Evolutionary conservation across 2,797 vertebrate genomes (phyloP).

Genomic region (Malurus leucopterus): DNA sequence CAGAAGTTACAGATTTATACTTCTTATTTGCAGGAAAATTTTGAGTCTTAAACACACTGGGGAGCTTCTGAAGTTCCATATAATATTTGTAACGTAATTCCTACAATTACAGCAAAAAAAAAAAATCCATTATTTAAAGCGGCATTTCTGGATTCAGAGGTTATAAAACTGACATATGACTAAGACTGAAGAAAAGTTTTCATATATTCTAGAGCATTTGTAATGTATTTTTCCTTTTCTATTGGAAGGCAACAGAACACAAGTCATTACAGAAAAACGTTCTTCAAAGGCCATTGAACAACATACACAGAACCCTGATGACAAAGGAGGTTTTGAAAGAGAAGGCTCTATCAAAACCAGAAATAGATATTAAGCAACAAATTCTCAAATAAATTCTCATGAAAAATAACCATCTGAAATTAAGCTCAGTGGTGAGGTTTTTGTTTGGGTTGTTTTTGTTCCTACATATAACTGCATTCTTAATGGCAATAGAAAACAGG

Average conservation of each 20-base stretch:
- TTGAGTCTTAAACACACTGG: background rate
- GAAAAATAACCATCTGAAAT: background rate
- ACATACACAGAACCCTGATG: background rate
- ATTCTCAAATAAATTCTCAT: background rate
- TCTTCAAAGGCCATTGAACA: background rate
- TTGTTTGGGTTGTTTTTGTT: background rate
- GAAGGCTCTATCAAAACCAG: background rate
- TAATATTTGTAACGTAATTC: conserved; percentile 67
- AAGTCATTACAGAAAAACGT: background rate
- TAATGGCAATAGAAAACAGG: background rate
- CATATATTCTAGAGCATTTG: background rate
- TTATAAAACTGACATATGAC: background rate
- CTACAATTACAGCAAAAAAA: conserved; percentile 42
- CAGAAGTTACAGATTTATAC: background rate
- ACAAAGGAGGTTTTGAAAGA: background rate
- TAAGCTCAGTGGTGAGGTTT: fast-evolving
- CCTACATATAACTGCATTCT: background rate
- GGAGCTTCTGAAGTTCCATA: background rate
- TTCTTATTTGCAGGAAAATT: conserved; percentile 22
- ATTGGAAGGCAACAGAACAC: background rate
- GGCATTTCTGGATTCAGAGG: background rate
- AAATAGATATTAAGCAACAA: background rate
- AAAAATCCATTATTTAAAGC: background rate
- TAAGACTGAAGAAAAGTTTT: background rate
- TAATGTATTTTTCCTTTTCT: background rate